Evolutionary conservation across 1,140 invertebrate species (phyloP).

Genomic region (Cotesia vestalis): DNA sequence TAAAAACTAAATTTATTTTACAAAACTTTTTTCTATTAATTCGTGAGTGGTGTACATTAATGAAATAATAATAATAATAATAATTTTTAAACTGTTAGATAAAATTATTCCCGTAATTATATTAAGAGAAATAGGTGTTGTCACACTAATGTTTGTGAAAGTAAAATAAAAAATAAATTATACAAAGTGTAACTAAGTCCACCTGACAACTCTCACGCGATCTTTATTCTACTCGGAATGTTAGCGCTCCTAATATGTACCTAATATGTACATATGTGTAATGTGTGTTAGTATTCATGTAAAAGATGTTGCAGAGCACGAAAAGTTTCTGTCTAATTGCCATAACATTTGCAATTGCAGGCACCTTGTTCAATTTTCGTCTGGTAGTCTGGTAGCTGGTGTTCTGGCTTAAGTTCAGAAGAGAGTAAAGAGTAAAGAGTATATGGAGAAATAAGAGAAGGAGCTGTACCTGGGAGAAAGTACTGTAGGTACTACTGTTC

Average conservation of each 20-base stretch:
- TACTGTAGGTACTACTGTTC: no score
- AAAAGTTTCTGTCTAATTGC: constrained; percentile 29
- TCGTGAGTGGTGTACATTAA: background rate
- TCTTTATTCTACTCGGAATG: background rate
- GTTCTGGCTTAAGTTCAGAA: constrained; percentile 8
- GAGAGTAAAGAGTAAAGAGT: background rate
- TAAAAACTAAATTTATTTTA: no score
- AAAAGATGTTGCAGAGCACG: constrained; percentile 20
- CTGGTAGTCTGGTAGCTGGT: background rate
- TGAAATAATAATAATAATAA: background rate
- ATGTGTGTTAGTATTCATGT: background rate
- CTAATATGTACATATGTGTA: background rate
- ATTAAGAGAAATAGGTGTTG: no score
- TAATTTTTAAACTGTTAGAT: no score
- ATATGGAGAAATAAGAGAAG: background rate
- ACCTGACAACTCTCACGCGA: background rate
- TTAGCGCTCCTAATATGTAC: background rate
- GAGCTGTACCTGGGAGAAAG: no score
- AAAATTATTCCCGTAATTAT: no score
- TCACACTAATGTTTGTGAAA: no score
- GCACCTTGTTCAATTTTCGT: constrained; percentile 15
- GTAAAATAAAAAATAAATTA: no score
- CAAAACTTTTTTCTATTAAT: no score
- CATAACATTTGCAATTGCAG: constrained; percentile 29
- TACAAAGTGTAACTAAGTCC: no score